Base-by-base conservation (phyloP, 2,113 vertebrate genomes). In the Tychaedon coryphoeus region DNA sequence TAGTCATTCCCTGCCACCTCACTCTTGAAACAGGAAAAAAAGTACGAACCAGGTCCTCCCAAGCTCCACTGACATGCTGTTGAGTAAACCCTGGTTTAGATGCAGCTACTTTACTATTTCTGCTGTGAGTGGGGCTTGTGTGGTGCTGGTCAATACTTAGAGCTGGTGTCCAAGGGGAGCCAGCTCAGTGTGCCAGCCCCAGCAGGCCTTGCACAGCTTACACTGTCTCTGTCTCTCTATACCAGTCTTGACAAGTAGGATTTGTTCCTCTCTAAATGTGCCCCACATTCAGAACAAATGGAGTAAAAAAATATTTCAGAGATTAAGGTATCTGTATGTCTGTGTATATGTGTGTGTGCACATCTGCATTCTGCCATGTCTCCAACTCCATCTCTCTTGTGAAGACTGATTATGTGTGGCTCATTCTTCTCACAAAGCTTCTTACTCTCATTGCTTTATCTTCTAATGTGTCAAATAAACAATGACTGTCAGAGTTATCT, bases 261-360 rank as follows among this genome's bases (percentile, higher is more conserved):
- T 56, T 56, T 74, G 34, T n/a, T 56, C 25, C 9, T 86, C 22
- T 57, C 43, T 31, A 4, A 54, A 54, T 42, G 19, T 22, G 4
- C 14, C 26, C 58, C 22, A n/a, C 48, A 31, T 71, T 60, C 19
- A 83, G 40, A 86, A 51, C 8, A 84, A 79, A 60, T 5, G 9
- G 17, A 76, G 23, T 19, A 43, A 50, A 85, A 80, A 50, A 12
- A 23, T 0, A 10, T 53, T 54, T 81, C 14, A 16, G 67, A 61
- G 10, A 19, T 43, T 16, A 67, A 15, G 6, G 0, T 40, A 33
- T 72, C 6, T 38, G 2, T 50, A 9, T 53, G 2, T 70, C 6
- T 51, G 0, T 54, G 0, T 28, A 1, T 38, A 0, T 28, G 0
- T n/a, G 14, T 54, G 7, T 69, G 34, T 20, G 8, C 28, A 48